Evolutionary conservation across 1,140 invertebrate genomes (phyloP), one percentile per base, ranked within the genome.

Genomic region (Euura lappo): DNA sequence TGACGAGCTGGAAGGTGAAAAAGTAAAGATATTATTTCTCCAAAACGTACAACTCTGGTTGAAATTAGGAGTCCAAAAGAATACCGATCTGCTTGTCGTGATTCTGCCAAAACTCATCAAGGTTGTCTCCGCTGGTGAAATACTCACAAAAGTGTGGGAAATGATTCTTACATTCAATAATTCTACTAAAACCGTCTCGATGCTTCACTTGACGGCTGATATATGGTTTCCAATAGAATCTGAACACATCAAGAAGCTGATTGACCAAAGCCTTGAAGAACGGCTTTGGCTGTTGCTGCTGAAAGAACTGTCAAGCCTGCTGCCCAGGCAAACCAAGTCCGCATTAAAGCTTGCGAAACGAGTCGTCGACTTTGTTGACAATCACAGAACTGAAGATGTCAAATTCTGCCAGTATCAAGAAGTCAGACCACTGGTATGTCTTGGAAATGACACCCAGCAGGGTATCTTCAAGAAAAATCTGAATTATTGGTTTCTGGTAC

Each of bases 401-500:
- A 60, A 6, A 60, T n/a, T 8, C 64, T 28, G 42, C 44, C 2
- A n/a, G 72, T 47, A 69, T 66, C 68, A 71, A 47, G 45, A 47
- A 51, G 66, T 78, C 51, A 78, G 72, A 71, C 81, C 80, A 42
- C 84, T 84, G 67, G 51, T 82, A 47, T 76, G 78, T n/a, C 60
- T 42, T 60, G 45, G 69, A 44, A 65, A 60, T 11, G 28, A 71
- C 10, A 7, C 70, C 65, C 45, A 60, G 44, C 8, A 72, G 44
- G 43, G 60, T 6, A 69, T 68, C 6, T 73, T 78, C 7, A 70
- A 79, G 13, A 60, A 74, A 28, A 70, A 82, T 5, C 87, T 81
- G 78, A 80, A 84, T 28, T 81, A 85, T 68, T 87, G 85, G 69
- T 87, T 90, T 68, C 74, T 89, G 68, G 78, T 91, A 28, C 75